Conservation (phyloP, 2,797 vertebrate genomes). For the Coreius guichenoti region DNA sequence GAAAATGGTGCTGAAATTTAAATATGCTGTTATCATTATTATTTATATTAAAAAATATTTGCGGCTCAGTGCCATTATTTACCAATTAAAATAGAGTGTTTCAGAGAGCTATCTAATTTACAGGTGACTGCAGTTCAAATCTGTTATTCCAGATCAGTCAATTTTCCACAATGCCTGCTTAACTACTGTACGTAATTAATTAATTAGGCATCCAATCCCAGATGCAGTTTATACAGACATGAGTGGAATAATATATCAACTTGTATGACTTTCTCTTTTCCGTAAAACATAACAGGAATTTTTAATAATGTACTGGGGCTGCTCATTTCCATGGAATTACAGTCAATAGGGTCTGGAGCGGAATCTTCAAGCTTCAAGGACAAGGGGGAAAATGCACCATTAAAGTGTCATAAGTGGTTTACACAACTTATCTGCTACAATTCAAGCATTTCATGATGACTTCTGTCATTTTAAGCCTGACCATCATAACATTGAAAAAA, state of each 20-base stretch:
- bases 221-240: not conserved
- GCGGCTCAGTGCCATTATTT: not conserved
- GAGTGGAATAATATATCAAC: not conserved
- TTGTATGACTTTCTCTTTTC: not conserved
- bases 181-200: not conserved
- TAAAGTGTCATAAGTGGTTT: not conserved
- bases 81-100: slow-evolving; percentile 5
- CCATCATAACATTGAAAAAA: not conserved
- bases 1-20: not conserved
- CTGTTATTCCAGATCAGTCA: not conserved
- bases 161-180: not conserved
- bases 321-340: not conserved
- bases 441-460: not conserved
- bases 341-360: not conserved
- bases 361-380: not conserved
- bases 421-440: not conserved
- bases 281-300: not conserved
- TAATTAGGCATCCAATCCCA: not conserved
- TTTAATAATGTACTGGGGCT: not conserved
- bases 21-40: not conserved
- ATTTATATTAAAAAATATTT: not conserved
- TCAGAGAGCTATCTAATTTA: not conserved
- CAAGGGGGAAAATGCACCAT: not conserved
- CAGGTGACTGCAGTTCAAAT: not conserved
- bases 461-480: not conserved